phyloP scores from a whole-genome alignment of 2,113 vertebrate species.

The Elephantulus edwardii region DNA sequence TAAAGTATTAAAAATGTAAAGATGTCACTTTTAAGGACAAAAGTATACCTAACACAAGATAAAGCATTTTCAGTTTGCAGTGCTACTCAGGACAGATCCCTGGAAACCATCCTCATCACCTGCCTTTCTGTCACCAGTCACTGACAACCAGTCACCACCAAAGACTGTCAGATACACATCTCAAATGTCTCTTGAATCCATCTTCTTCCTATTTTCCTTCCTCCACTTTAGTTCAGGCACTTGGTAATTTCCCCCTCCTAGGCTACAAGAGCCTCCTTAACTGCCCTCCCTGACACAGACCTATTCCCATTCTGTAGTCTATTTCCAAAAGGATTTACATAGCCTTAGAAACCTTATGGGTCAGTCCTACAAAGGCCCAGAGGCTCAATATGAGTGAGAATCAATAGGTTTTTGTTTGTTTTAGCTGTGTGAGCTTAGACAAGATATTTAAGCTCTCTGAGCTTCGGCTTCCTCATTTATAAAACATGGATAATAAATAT shows the following conservation, averaged over 20 bases:
- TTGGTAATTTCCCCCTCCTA: rapidly evolving
- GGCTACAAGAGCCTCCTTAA: neutral
- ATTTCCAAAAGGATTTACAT: neutral
- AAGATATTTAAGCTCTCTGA: neutral
- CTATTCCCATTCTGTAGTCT: neutral
- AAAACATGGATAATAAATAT: neutral
- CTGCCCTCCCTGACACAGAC: neutral
- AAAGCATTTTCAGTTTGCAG: neutral
- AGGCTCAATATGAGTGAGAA: neutral
- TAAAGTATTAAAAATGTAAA: neutral
- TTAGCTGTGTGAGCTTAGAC: neutral
- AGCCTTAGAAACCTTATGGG: neutral
- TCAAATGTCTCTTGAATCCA: neutral
- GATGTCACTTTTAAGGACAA: neutral
- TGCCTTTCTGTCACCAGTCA: neutral
- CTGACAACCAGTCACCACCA: neutral
- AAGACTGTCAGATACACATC: neutral
- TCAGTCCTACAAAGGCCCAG: too few relatives aligned
- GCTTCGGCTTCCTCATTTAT: neutral
- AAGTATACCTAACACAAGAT: neutral
- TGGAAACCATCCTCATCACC: neutral
- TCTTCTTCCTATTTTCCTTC: neutral
- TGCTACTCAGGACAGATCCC: neutral
- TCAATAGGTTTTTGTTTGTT: neutral
- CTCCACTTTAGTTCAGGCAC: neutral